phyloP scores from a whole-genome alignment of 2,888 invertebrate species.

The Coelinius sp. region DNA sequence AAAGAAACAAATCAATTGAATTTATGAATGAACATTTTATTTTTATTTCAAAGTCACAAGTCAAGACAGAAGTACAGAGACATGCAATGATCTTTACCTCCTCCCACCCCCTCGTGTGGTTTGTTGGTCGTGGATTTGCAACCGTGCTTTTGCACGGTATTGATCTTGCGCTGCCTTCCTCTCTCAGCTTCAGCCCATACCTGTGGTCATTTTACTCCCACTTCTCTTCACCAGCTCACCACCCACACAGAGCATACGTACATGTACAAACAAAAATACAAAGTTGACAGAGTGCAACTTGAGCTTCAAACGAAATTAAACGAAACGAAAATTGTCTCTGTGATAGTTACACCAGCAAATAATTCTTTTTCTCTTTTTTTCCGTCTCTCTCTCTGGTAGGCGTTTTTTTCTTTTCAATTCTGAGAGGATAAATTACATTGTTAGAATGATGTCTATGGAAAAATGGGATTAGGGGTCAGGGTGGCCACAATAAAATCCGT shows the following conservation, averaged over 20 bases:
- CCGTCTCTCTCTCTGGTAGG: not conserved
- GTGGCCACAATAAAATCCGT: not conserved
- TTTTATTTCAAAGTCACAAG: not conserved
- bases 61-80: not conserved
- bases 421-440: too few species aligned
- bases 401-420: not conserved
- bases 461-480: too few species aligned
- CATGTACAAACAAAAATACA: constrained; percentile 26
- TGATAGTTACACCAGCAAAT: constrained; percentile 1
- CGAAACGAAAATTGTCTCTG: not conserved
- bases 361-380: not conserved
- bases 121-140: constrained; percentile 58
- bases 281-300: constrained; percentile 24
- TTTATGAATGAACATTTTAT: not conserved
- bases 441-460: too few species aligned
- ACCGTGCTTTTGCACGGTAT: constrained; percentile 59
- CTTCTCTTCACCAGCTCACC: constrained; percentile 30
- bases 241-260: constrained; percentile 32
- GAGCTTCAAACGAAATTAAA: not conserved
- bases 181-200: constrained; percentile 37
- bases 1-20: not conserved
- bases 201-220: constrained; percentile 40
- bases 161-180: constrained; percentile 47
- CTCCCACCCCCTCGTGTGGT: constrained; percentile 19
- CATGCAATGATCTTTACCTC: not conserved